A percentile compares a stretch with the other conserved stretches of the same genome.
phyloP scores from a whole-genome alignment of 1,140 invertebrate genomes.

The Sycophila sp. region DNA sequence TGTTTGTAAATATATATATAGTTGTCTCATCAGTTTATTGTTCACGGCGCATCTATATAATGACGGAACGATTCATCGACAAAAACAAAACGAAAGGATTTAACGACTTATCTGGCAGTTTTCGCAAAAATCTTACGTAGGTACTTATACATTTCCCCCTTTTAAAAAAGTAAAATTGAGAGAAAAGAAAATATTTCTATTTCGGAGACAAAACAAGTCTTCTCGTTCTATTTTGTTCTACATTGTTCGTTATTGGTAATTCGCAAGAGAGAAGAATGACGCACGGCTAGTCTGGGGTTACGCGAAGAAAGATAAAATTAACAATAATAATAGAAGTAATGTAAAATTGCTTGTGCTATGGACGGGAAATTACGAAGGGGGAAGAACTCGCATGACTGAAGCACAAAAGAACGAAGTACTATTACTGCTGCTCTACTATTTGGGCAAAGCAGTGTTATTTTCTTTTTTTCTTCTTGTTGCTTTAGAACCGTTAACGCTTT shows the following conservation, averaged over 20 bases:
- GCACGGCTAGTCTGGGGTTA: too few species aligned
- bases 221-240: too few species aligned
- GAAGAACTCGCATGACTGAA: constrained; percentile 38
- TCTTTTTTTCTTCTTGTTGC: constrained; percentile 3
- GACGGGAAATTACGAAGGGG: constrained; percentile 54
- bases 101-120: constrained; percentile 15
- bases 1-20: constrained; percentile 5
- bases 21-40: constrained; percentile 4
- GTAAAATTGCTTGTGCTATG: constrained; percentile 57
- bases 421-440: constrained; percentile 1
- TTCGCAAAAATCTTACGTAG: not conserved
- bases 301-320: too few species aligned
- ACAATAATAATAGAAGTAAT: too few species aligned
- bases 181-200: too few species aligned
- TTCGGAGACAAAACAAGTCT: not conserved
- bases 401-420: constrained; percentile 28
- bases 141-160: not conserved
- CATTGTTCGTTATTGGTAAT: too few species aligned
- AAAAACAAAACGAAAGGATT: too few species aligned
- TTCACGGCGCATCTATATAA: constrained; percentile 12
- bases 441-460: constrained; percentile 6
- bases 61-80: constrained; percentile 3
- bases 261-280: too few species aligned
- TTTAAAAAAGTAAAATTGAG: too few species aligned
- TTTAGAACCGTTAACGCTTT: constrained; percentile 32